Percentiles rank a stretch among this genome's conserved stretches.
phyloP scores from a whole-genome alignment of 2,888 invertebrate genomes.

The Drosophila kokeensis region DNA sequence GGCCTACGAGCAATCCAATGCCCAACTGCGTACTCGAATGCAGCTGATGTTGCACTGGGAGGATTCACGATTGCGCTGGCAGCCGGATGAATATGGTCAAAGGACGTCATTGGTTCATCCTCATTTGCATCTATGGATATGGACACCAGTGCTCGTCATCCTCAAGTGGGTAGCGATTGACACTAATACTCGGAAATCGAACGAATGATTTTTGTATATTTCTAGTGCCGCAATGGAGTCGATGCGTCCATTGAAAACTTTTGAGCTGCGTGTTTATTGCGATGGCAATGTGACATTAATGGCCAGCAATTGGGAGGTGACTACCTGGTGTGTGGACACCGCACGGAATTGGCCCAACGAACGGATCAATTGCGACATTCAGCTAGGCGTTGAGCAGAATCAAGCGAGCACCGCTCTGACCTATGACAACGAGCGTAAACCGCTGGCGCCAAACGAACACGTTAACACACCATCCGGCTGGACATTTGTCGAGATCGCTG shows the following conservation, averaged over 20 bases:
- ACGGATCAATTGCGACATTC: constrained; percentile 76
- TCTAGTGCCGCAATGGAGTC: constrained; percentile 72
- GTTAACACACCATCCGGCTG: constrained; percentile 81
- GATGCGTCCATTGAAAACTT: constrained; percentile 53
- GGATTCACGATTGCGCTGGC: constrained; percentile 88
- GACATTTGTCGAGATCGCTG: constrained; percentile 71
- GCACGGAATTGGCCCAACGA: constrained; percentile 83
- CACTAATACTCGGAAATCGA: neutral
- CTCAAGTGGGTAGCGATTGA: constrained; percentile 70
- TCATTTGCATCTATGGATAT: constrained; percentile 75
- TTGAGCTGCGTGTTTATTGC: constrained; percentile 63
- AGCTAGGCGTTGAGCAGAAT: constrained; percentile 67
- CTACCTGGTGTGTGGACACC: constrained; percentile 81
- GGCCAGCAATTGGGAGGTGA: constrained; percentile 69
- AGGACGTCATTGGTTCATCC: constrained; percentile 79
- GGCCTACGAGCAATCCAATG: constrained; percentile 73
- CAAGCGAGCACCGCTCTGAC: constrained; percentile 44
- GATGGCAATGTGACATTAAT: constrained; percentile 75
- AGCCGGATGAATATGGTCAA: constrained; percentile 87
- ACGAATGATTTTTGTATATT: neutral
- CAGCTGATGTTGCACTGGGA: constrained; percentile 86
- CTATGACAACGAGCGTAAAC: constrained; percentile 58
- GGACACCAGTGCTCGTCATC: constrained; percentile 77
- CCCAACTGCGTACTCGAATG: constrained; percentile 82
- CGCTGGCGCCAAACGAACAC: constrained; percentile 65